phyloP scores from a whole-genome alignment of 2,113 vertebrate genomes.

The Mustelus asterias region DNA sequence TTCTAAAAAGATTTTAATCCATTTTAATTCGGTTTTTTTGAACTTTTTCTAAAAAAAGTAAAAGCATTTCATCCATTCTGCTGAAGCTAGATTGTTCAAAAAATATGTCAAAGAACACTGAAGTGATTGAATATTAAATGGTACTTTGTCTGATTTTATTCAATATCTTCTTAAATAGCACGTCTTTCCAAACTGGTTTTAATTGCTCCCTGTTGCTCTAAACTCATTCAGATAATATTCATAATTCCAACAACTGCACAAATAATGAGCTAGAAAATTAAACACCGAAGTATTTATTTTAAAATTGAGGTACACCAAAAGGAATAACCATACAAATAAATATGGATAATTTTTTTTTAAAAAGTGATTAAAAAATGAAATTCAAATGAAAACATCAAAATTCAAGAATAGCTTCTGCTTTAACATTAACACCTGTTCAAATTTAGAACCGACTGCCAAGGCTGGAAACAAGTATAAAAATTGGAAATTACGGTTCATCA shows the following conservation, averaged over 20 bases:
- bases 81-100: background rate
- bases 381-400: background rate
- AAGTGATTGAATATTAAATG: background rate
- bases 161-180: background rate
- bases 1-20: too few relatives aligned
- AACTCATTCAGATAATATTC: background rate
- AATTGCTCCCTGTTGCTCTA: background rate
- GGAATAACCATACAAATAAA: constrained; percentile 8
- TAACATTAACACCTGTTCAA: background rate
- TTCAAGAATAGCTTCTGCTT: background rate
- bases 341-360: background rate
- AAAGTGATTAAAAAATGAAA: constrained; percentile 15
- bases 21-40: too few relatives aligned
- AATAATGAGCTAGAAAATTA: background rate
- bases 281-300: background rate
- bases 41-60: background rate
- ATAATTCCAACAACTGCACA: background rate
- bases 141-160: background rate
- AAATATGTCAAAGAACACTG: background rate
- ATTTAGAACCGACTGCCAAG: background rate
- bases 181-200: background rate
- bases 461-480: background rate
- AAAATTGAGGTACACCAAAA: background rate
- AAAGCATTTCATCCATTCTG: background rate
- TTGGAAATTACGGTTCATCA: background rate